Evolutionary conservation across 2,797 vertebrate genomes (phyloP), one percentile per base, ranked within the genome.

Genomic region (Myiotriccus ornatus): DNA sequence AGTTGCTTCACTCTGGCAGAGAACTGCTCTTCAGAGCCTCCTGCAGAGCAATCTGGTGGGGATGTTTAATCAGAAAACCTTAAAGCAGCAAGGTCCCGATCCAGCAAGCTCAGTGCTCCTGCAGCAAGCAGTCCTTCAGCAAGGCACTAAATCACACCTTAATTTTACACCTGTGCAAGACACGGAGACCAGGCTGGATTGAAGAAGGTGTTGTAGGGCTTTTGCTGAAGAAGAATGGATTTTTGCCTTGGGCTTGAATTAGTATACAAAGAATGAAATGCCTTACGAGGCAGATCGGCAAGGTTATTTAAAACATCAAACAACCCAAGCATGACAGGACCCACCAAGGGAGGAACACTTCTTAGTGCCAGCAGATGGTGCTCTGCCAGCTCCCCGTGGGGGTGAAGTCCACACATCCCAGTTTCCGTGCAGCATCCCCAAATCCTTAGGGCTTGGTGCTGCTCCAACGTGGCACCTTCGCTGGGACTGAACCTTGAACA

Each of bases 1-100:
- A 97, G 86, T 97, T 96, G 95, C 97, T 97, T 97, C 93, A 84
- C 75, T 95, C 95, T 96, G 96, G 96, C 97, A 95, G 93, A 93
- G 96, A 97, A 79, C 93, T 89, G 95, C 95, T 97, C 94, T 94
- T 93, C 50, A 3, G 96, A 97, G 97, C 94, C 96, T 96, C 96
- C 97, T 97, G 95, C 96, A 95, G 95, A 52, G 87, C 92, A 92
- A 84, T 94, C 96, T 73, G 18, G 91, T 92, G 94, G 95, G 92
- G 77, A 78, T 84, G 94, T 94, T 97, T 97, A 97, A 97, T 95
- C 96, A 95, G 95, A 88, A 95, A 95, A 92, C 86, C 93, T 96
- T 91, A 87, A 87, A 90, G 94, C 84, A 88, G 57, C 2, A 6
- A 92, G 79, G 92, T 83, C 92, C 89, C 79, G 52, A 32, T 32